These are phyloP conservation scores for Ischnura elegans DNA, from an alignment of 2,888 invertebrate genomes.

Conservation along the genomic window DNA sequence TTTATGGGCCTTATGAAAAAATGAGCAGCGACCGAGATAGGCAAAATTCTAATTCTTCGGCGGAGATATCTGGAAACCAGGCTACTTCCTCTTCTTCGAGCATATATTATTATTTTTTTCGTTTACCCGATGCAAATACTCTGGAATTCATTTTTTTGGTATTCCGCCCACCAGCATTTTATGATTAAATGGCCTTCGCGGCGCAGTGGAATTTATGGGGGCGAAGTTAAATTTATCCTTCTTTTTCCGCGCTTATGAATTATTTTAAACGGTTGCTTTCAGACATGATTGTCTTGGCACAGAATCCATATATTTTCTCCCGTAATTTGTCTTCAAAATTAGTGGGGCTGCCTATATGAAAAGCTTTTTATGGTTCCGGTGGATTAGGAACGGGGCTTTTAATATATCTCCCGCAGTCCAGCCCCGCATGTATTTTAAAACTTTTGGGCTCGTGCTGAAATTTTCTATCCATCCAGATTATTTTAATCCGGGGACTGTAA, in stretches of 20 bases:
- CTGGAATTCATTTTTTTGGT: constrained; percentile 40
- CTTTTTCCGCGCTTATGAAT: constrained; percentile 62
- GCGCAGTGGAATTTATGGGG: constrained; percentile 53
- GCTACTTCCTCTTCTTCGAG: neutral
- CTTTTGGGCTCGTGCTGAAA: neutral
- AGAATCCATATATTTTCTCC: constrained; percentile 57
- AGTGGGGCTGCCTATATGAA: constrained; percentile 56
- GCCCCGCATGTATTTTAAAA: constrained; percentile 45
- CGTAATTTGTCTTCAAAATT: constrained; percentile 65
- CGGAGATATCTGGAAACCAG: neutral
- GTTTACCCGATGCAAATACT: constrained; percentile 6
- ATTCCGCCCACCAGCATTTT: constrained; percentile 42
- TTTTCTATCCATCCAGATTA: neutral
- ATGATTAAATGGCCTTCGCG: constrained; percentile 53
- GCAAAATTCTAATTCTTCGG: neutral
- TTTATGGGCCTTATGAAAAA: neutral
- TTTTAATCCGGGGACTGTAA: neutral
- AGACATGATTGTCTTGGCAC: constrained; percentile 65
- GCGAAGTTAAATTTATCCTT: constrained; percentile 55
- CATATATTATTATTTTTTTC: neutral
- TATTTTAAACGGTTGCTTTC: constrained; percentile 65
- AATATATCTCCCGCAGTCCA: constrained; percentile 48
- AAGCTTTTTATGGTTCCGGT: constrained; percentile 44
- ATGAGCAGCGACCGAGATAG: neutral
- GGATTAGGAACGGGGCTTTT: constrained; percentile 42